Conservation (phyloP, 2,797 vertebrate genomes). For the Trachurus trachurus region DNA sequence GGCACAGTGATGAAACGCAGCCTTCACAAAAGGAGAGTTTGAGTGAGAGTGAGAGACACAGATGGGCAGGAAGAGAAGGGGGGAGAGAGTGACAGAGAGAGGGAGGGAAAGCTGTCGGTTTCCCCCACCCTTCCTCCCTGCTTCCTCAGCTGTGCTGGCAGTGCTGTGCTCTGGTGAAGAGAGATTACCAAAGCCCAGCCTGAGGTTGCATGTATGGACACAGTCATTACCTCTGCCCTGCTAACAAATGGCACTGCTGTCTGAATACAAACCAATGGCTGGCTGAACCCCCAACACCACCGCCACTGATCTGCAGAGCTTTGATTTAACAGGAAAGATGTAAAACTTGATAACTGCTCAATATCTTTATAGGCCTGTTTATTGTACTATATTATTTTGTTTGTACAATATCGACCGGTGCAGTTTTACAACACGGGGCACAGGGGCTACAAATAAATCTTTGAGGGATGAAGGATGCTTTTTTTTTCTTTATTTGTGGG, state of each 20-base stretch:
- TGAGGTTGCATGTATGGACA: conserved; percentile 79
- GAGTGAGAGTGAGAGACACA: conserved; percentile 74
- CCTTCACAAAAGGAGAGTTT: conserved; percentile 60
- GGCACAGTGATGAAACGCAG: conserved; percentile 58
- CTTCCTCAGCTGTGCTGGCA: conserved; percentile 71
- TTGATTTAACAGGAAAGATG: conserved; percentile 69
- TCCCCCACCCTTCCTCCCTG: conserved; percentile 48
- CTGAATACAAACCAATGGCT: conserved; percentile 53
- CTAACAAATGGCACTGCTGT: conserved; percentile 70
- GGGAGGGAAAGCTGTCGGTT: conserved; percentile 73
- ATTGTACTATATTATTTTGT: conserved; percentile 64
- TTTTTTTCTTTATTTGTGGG: conserved; percentile 16
- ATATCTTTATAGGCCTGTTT: conserved; percentile 71
- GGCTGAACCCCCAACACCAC: conserved; percentile 10
- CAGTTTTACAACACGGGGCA: conserved; percentile 51
- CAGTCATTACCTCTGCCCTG: conserved; percentile 78
- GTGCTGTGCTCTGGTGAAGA: conserved; percentile 75
- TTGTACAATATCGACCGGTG: conserved; percentile 64
- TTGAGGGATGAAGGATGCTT: conserved; percentile 16
- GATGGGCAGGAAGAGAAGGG: conserved; percentile 74
- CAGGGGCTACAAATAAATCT: conserved; percentile 64
- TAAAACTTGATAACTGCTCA: conserved; percentile 66
- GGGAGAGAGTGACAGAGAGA: conserved; percentile 66
- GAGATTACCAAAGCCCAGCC: conserved; percentile 83
- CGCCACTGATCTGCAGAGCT: conserved; percentile 19